Evolutionary conservation across 2,113 vertebrate genomes (phyloP), one percentile per base, ranked within the genome.

Genomic region (Nerophis ophidion): DNA sequence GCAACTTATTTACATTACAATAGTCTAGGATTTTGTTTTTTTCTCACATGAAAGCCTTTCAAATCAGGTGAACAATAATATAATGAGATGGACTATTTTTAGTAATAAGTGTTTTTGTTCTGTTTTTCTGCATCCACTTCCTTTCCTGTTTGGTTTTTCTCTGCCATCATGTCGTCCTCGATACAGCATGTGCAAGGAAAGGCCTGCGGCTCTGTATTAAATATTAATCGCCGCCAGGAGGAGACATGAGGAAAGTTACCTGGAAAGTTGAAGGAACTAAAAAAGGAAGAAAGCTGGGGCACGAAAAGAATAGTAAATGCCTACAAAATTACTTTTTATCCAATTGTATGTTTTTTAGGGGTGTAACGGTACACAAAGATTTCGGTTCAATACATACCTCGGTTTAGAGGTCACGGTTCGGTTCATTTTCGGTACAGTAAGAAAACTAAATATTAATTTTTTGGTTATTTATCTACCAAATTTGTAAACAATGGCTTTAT

Each of bases 221-320:
- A 89, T 84, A 90, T 89, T 79, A 48, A 89, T 84, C 73, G 65
- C 78, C 5, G 81, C 88, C 75, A 61, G 69, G 75, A 86, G 88
- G 83, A 74, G 78, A 88, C 84, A 85, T 64, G 70, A 77, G 76
- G 77, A 83, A 82, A 86, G 69, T 71, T 76, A 74, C 80, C 81
- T 64, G 75, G 70, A 79, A 86, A 74, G 70, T 81, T 84, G 77
- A 88, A 86, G 83, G 74, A 76, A 74, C 75, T 65, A 68, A 83
- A 79, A 70, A 77, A 68, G 75, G 69, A 70, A 54, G 68, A 61
- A 68, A 67, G 68, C 63, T 56, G 54, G 57, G 68, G 66, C 60
- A 13, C 63, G 45, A 66, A 62, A 70, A 65, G 79, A 75, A 81
- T 72, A 74, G 80, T 72, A 82, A 76, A 65, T 49, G 71, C 76